Evolutionary conservation across 2,888 invertebrate genomes (phyloP), one percentile per base, ranked within the genome.

Genomic region (Platynereis dumerilii): DNA sequence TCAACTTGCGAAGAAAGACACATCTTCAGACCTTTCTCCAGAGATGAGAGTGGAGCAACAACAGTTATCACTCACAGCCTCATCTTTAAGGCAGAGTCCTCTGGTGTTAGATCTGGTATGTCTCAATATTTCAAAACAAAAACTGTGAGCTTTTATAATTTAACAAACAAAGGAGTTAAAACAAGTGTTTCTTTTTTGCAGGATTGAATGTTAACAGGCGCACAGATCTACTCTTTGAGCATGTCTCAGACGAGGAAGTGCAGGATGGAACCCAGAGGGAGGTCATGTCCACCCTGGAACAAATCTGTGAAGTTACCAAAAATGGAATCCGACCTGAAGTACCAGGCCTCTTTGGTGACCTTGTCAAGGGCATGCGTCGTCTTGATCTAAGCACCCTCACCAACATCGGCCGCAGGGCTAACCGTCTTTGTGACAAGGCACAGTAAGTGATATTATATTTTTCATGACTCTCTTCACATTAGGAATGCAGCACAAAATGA

Each of bases 1-100:
- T 89, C 90, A 0, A 83, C 85, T 0, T 89, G 91, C 39, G 85
- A 85, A 17, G 93, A 93, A 79, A 87, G 87, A 60, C 92, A 92
- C 81, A 84, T 90, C 22, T 91, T 90, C 85, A 86, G 88, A 54
- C 92, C 93, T 0, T 91, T 92, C 85, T 90, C 91, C 44, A 78
- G 80, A 28, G 78, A 81, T 2, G 77, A 79, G n/a, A 84, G 81
- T 65, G 87, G 87, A 10, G 86, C 86, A 15, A 72, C 80, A 12
- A 86, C 86, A 2, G 77, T 78, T 24, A 80, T 83, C 34, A 74
- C 74, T 1, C 86, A 85, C 72, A 81, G 75, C 26, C 74, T 83
- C 52, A 76, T 71, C 54, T 80, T 72, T 69, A 68, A 69, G 2
- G 69, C 68, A n/a, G 55, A 60, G 29, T 64, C 27, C n/a, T 24